Conservation (phyloP, 2,888 invertebrate species). For the Lacanobia wlatinum region DNA sequence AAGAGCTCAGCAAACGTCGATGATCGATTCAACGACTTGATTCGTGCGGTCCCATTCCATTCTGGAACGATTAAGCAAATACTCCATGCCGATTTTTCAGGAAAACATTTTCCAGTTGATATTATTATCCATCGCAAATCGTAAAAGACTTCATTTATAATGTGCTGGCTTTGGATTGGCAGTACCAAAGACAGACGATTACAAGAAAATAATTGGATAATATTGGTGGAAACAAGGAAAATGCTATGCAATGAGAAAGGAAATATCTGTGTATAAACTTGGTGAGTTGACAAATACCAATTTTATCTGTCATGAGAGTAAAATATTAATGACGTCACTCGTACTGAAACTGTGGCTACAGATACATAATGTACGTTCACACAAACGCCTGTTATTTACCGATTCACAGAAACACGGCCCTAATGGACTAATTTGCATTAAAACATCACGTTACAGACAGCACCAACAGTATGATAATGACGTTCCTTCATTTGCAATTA, state of each 20-base stretch:
- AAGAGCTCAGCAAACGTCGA: constrained; percentile 46
- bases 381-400: constrained; percentile 11
- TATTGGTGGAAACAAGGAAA: not conserved
- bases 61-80: constrained; percentile 39
- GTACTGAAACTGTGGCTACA: not conserved
- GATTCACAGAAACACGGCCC: constrained; percentile 16
- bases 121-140: not conserved
- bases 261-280: not conserved
- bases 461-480: constrained; percentile 40
- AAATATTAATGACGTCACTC: not conserved
- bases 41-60: constrained; percentile 44
- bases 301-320: too few species aligned
- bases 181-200: not conserved
- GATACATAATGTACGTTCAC: not conserved
- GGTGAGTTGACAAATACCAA: not conserved
- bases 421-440: constrained; percentile 51
- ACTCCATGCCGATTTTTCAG: constrained; percentile 18
- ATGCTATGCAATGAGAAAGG: not conserved
- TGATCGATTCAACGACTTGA: constrained; percentile 43
- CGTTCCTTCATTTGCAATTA: constrained; percentile 34
- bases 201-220: not conserved
- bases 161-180: not conserved
- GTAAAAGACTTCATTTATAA: constrained; percentile 5
- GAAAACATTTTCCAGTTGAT: constrained; percentile 5
- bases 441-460: constrained; percentile 24